These are phyloP conservation scores for Gambusia affinis DNA, from an alignment of 2,113 vertebrate genomes.

Conservation along the genomic window DNA sequence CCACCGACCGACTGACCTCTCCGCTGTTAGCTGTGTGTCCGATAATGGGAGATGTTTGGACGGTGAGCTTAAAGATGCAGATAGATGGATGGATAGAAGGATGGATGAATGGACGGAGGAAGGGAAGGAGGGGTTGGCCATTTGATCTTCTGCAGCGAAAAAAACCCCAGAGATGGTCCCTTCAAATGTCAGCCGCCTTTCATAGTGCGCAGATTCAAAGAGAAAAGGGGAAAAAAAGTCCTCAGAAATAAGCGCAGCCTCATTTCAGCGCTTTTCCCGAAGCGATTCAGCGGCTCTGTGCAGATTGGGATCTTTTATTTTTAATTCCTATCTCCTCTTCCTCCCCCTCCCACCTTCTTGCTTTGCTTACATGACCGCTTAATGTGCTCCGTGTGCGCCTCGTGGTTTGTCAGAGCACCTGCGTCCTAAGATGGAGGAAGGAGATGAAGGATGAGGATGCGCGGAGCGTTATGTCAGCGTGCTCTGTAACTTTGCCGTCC, in stretches of 20 bases:
- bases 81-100: slow-evolving; percentile 49
- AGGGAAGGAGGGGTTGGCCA: slow-evolving; percentile 73
- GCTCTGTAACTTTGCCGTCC: slow-evolving; percentile 33
- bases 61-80: slow-evolving; percentile 38
- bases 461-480: slow-evolving; percentile 55
- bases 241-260: slow-evolving; percentile 13
- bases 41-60: slow-evolving; percentile 74
- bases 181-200: slow-evolving; percentile 82
- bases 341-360: slow-evolving; percentile 20
- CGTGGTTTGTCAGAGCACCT: slow-evolving; percentile 77
- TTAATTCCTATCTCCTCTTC: slow-evolving; percentile 1
- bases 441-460: slow-evolving; percentile 70
- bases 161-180: slow-evolving; percentile 78
- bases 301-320: slow-evolving; percentile 20
- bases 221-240: slow-evolving; percentile 52
- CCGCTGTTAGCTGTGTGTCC: slow-evolving; percentile 1
- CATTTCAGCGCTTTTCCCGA: slow-evolving; percentile 24
- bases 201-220: slow-evolving; percentile 65
- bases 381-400: slow-evolving; percentile 59
- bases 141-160: slow-evolving; percentile 82
- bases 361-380: slow-evolving; percentile 66
- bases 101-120: slow-evolving; percentile 14
- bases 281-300: slow-evolving; percentile 17
- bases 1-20: neutral
- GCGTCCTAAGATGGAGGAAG: slow-evolving; percentile 84